Base-by-base conservation (phyloP, 2,888 invertebrate genomes). In the Netelia inedita region DNA sequence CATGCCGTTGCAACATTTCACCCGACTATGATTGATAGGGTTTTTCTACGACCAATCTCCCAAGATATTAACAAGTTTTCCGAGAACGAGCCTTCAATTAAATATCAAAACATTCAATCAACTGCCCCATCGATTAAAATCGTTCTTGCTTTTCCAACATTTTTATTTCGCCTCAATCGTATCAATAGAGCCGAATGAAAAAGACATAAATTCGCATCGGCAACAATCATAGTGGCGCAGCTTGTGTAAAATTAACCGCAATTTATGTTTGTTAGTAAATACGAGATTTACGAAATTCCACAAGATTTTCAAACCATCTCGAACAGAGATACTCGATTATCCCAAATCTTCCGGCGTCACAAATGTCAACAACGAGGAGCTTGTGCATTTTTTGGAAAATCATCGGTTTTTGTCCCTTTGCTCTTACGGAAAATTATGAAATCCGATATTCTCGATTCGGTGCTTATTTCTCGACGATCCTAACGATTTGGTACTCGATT, bases 331-430 rank as follows among this genome's bases (percentile, higher is more conserved):
- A 28, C 28, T 5, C 28, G 28, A 28, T 5, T 5, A 3, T 5
- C 5, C 5, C 28, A 28, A 46, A 46, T 46, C 10, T 11, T 46
- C 46, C 46, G 3, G 10, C 11, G 14, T 46, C 46, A 46, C 46
- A 6, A 65, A 79, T 83, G 79, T 68, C n/a, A 16, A 57, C 41
- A n/a, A 46, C 74, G 14, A 75, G 28, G 53, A 19, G 71, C 16
- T 65, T 75, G 28, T 76, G 68, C 21, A 1, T 72, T 59, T 84
- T 72, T 11, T 80, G 80, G 76, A 80, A 80, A 80, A 55, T 79
- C 14, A 35, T 84, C 23, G 83, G 76, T 1, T 28, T 84, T 6
- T 84, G 75, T 73, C 80, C 83, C 8, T 84, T 72, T 21, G n/a
- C 19, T 46, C 21, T 72, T 2, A 55, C 16, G 2, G 23, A 61